phyloP scores from a whole-genome alignment of 2,113 vertebrate genomes.

The Rhinolophus sinicus region DNA sequence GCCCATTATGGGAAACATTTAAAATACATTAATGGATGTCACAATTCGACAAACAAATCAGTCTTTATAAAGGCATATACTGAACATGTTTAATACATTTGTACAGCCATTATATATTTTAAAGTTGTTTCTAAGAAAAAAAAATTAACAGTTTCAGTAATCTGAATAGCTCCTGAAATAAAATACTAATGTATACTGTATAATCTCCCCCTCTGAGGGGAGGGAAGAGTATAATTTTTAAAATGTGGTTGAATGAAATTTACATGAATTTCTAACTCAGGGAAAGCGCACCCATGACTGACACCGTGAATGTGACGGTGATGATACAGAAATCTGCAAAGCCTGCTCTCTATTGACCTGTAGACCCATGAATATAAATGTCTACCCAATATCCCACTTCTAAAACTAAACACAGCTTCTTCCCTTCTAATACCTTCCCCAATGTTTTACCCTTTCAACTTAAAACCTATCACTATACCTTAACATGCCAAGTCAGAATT shows the following conservation, averaged over 20 bases:
- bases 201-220: rapidly evolving
- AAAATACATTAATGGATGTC: not conserved
- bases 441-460: not conserved
- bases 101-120: not conserved
- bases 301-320: not conserved
- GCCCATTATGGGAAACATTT: not conserved
- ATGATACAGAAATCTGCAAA: not conserved
- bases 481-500: constrained; percentile 48
- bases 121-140: not conserved
- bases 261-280: not conserved
- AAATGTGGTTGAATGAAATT: not conserved
- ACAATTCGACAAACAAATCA: not conserved
- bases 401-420: not conserved
- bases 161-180: not conserved
- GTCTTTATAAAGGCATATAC: not conserved
- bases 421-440: not conserved
- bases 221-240: not conserved
- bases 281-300: not conserved
- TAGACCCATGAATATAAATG: not conserved
- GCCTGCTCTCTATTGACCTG: not conserved
- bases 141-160: not conserved
- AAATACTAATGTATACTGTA: not conserved
- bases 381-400: not conserved
- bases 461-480: constrained; percentile 17
- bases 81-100: not conserved